Evolutionary conservation across 1,140 invertebrate genomes (phyloP), one percentile per base, ranked within the genome.

Genomic region (Callitettix versicolor): DNA sequence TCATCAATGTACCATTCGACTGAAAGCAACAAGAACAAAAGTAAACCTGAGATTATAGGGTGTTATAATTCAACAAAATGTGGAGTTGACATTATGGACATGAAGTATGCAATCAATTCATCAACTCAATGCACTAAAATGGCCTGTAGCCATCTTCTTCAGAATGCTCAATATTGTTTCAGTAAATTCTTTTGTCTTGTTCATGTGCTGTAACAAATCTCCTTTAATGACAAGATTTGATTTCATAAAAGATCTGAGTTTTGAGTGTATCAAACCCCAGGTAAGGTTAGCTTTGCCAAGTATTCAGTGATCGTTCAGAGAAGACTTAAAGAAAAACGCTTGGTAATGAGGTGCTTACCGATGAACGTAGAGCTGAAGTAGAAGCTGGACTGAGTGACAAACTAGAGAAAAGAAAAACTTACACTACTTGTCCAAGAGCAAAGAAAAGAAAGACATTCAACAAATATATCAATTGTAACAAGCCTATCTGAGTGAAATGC

Each of bases 61-160:
- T 61, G 50, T 44, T 66, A 67, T n/a, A 66, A 68, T 42, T 34
- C n/a, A n/a, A 68, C 64, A 15, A 67, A 67, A 61, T 41, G 34
- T 50, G 67, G 67, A 6, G 61, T 68, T 14, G 64, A 67, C 64
- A 42, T 51, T 3, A 41, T 67, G 11, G 65, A 68, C 46, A 42
- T 63, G 56, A 65, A 63, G n/a, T n/a, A n/a, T n/a, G 57, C 61
- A 7, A 60, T 46, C 20, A 64, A 64, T 52, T 52, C 40, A 17
- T 54, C 48, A 36, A 58, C 56, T 52, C 33, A 61, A 40, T 34
- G 50, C 54, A n/a, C n/a, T n/a, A n/a, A n/a, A n/a, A n/a, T n/a
- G n/a, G n/a, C 64, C 67, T 33, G 40, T 64, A 34, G 58, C 62
- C 3, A 57, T 65, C 7, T 67, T 64, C 49, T 67, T 52, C 48